Conservation (phyloP, 2,888 invertebrate species). For the Ichneumoninae sp. region DNA sequence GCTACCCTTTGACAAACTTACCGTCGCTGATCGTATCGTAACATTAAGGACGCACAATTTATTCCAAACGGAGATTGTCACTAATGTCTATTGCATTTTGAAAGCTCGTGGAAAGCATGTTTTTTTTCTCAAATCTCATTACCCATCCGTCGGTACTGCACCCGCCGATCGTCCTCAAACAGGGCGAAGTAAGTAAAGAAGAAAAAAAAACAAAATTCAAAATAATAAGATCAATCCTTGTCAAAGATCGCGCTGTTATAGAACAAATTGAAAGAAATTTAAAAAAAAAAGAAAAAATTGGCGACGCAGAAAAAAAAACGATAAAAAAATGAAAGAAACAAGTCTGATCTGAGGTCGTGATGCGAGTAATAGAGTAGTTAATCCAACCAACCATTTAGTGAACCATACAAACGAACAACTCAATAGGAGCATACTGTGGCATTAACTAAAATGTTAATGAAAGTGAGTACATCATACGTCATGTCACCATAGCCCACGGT, state of each 20-base stretch:
- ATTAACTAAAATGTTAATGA: conserved; percentile 85
- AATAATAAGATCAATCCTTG: conserved; percentile 29
- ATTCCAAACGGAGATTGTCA: conserved; percentile 7
- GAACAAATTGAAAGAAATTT: neutral
- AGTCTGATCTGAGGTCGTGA: conserved; percentile 70
- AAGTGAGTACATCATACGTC: conserved; percentile 92
- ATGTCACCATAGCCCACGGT: conserved; percentile 99
- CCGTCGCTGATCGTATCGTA: conserved; percentile 9
- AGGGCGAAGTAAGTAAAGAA: neutral
- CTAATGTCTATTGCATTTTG: conserved; percentile 13
- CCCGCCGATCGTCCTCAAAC: neutral
- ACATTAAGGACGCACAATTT: conserved; percentile 9
- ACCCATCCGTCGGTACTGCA: neutral
- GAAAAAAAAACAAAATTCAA: conserved; percentile 23
- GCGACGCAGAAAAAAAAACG: conserved; percentile 10
- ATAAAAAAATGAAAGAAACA: conserved; percentile 41
- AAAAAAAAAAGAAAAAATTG: neutral
- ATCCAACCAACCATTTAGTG: conserved; percentile 73
- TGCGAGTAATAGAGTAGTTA: conserved; percentile 70
- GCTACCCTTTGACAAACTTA: conserved; percentile 21
- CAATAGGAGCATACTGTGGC: conserved; percentile 80
- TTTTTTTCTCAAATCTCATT: neutral
- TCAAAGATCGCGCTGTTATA: conserved; percentile 29
- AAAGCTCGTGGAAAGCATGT: conserved; percentile 9
- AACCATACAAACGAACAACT: conserved; percentile 77